Evolutionary conservation across 2,113 vertebrate genomes (phyloP), one percentile per base, ranked within the genome.

Genomic region (Pampusana beccarii): DNA sequence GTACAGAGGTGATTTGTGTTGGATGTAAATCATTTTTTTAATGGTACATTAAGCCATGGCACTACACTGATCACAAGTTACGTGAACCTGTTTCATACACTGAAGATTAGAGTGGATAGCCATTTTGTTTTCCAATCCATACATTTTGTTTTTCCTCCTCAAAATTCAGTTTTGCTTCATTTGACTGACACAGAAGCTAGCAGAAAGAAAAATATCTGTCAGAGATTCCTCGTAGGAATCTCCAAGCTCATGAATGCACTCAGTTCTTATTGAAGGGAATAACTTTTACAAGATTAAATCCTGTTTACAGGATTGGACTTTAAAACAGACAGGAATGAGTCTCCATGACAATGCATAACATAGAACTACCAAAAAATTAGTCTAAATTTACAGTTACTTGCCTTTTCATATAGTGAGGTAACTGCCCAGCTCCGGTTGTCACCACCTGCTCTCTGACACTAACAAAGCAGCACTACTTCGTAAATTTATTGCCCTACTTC

Each of bases 1-100:
- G 61, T 93, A 93, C 83, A 88, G 92, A 97, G 85, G 88, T 97
- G 96, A 93, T 97, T 97, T 95, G 82, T 93, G 77, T 87, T 83
- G 40, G 28, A 89, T 90, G 44, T 73, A 85, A 93, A 86, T 71
- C 87, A 73, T 78, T 57, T 91, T 92, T 95, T 92, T 70, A 91
- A 94, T 80, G 79, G 67, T 82, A 94, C 54, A 82, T 95, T 96
- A 93, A 93, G 42, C 38, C 42, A 60, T 66, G 46, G 29, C 25
- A 70, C 28, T 75, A 13, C 14, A 75, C 5, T 77, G 67, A 71
- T 77, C 2, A 0, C 56, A 81, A 92, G 57, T 80, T 91, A 66
- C 50, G 81, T 46, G 20, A 74, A 65, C 58, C 33, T 72, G 16
- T 62, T 93, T 92, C 81, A 57, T 26, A 50, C 18, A 24, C 23